Base-by-base conservation (phyloP, 2,113 vertebrate species). In the Indicator indicator region DNA sequence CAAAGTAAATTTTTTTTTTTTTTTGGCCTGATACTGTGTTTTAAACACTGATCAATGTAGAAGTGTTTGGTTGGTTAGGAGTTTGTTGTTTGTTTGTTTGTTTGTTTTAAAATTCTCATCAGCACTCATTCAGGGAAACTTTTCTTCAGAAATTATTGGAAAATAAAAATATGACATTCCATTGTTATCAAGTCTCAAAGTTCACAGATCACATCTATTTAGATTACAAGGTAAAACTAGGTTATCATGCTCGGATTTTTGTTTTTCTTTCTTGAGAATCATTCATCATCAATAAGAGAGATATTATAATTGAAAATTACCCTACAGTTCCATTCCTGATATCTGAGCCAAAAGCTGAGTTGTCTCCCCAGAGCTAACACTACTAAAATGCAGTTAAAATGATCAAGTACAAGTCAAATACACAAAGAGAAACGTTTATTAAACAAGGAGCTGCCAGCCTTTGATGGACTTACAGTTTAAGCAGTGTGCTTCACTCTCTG, bases 191-290 rank as follows among this genome's bases (percentile, higher is more conserved):
- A 82, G 38, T 82, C 83, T 89, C 88, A 36, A 64, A 88, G 76
- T 84, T 79, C 58, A 44, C 58, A 84, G 50, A 95, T 65, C 30
- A 28, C 92, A 92, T 88, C 80, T 97, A 80, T 75, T 94, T 86
- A 90, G 65, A 59, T 94, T 95, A 79, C 95, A 96, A 95, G 91
- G 94, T 88, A 94, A 93, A 95, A 96, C 94, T 63, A 54, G 58
- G 65, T 79, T 93, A 88, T 88, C 91, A 65, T 81, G 55, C 86
- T 90, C 40, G 65, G 50, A 54, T 86, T 95, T 90, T 95, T 96
- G 7, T 69, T 97, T 97, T 95, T 93, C 65, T 93, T 90, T 94
- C 83, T 77, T 40, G 76, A 62, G 48, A 84, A 93, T 95, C 91
- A 90, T 91, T 95, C 96, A 93, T 97, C 95, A 95, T 93, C 79